Evolutionary conservation across 2,113 vertebrate species (phyloP).

Genomic region (Apteryx mantelli): DNA sequence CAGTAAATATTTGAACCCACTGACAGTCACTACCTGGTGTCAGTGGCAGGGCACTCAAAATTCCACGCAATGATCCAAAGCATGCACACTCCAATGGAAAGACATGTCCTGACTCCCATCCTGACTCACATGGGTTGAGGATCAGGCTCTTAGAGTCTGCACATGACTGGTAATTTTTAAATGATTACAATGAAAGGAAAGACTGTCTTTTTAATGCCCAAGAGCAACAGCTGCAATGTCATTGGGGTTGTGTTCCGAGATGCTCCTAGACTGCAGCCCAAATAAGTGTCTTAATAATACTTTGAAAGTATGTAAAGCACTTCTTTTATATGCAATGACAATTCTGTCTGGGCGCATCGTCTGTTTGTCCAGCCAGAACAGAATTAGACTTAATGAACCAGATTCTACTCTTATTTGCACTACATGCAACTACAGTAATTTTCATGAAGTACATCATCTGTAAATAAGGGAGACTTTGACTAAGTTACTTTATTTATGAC

Average conservation of each 20-base stretch:
- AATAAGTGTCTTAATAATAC: slow-evolving; percentile 58
- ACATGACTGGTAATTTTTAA: slow-evolving; percentile 56
- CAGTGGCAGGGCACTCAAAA: background rate
- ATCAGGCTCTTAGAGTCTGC: background rate
- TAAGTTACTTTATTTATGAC: background rate
- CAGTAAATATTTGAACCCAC: background rate
- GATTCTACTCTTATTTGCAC: background rate
- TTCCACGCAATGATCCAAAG: background rate
- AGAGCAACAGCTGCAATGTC: slow-evolving; percentile 63
- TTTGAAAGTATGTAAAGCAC: slow-evolving; percentile 56
- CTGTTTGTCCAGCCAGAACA: slow-evolving; percentile 56
- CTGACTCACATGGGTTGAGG: background rate
- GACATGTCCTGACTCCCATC: background rate
- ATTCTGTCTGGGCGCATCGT: slow-evolving; percentile 24
- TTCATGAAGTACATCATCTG: background rate
- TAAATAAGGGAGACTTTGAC: background rate
- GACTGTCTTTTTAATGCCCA: slow-evolving; percentile 58
- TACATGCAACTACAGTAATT: background rate
- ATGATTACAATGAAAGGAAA: slow-evolving; percentile 64
- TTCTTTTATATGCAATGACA: slow-evolving; percentile 46
- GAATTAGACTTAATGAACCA: slow-evolving; percentile 40
- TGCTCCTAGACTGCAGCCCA: slow-evolving; percentile 44
- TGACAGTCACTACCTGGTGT: background rate
- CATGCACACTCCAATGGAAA: background rate
- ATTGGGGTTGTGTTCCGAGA: slow-evolving; percentile 39